Percentiles rank a stretch among this genome's conserved stretches.
These are phyloP conservation scores for Nipponia nippon DNA, from an alignment of 2,113 vertebrate genomes.

Conservation along the genomic window DNA sequence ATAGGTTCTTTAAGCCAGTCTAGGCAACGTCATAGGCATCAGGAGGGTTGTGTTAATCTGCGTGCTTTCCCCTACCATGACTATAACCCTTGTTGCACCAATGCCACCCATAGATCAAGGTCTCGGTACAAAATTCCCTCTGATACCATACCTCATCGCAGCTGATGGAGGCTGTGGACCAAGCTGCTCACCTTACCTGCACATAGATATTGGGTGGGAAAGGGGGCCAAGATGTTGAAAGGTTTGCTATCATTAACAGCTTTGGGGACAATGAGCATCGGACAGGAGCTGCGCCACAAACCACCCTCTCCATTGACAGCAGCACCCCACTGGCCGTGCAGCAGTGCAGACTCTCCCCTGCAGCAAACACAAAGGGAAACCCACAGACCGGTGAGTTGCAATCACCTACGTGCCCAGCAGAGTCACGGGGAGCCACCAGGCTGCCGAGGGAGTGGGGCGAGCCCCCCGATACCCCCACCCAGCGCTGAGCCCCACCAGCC, in stretches of 20 bases:
- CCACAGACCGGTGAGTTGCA: background rate
- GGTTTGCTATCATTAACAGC: background rate
- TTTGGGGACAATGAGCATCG: background rate
- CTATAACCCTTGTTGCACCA: background rate
- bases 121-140: background rate
- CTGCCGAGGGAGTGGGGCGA: fast-evolving
- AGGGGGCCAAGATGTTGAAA: background rate
- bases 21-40: background rate
- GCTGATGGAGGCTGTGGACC: background rate
- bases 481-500: background rate
- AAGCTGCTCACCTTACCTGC: background rate
- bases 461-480: background rate
- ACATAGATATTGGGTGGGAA: background rate
- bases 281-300: background rate
- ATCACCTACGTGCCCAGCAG: background rate
- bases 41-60: background rate
- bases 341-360: background rate
- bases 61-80: background rate
- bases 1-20: background rate
- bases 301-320: fast-evolving
- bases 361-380: background rate
- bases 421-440: fast-evolving
- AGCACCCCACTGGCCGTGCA: background rate
- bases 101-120: background rate
- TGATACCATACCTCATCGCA: background rate